Evolutionary conservation across 2,113 vertebrate species (phyloP).

Genomic region (Aegypius monachus): DNA sequence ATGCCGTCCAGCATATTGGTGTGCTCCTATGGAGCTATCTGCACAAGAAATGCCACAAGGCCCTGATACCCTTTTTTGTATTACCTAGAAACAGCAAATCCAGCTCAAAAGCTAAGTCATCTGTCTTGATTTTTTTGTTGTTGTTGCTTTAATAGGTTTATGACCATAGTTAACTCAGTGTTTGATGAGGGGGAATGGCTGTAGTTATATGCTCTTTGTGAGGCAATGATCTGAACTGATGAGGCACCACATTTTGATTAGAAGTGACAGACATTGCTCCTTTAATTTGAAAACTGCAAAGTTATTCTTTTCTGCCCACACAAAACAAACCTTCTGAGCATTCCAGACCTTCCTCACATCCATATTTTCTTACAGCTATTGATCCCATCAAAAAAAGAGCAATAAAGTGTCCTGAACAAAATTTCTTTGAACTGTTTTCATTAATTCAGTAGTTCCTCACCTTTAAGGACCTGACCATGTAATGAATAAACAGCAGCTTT

Average conservation of each 20-base stretch:
- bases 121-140: conserved; percentile 7
- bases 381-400: not conserved
- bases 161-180: conserved; percentile 17
- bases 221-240: conserved; percentile 1
- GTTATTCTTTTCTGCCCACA: not conserved
- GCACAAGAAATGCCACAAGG: not conserved
- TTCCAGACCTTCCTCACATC: not conserved
- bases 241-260: not conserved
- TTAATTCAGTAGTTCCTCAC: conserved; percentile 17
- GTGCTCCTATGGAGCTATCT: not conserved
- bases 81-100: conserved; percentile 4
- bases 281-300: not conserved
- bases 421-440: not conserved
- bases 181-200: not conserved
- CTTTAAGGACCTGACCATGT: not conserved
- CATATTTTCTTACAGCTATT: not conserved
- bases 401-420: not conserved
- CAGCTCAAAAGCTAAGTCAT: conserved; percentile 5
- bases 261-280: not conserved
- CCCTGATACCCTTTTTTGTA: not conserved
- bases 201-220: not conserved
- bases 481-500: conserved; percentile 8
- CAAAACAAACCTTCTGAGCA: not conserved
- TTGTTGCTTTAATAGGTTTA: conserved; percentile 3
- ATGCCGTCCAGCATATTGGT: not conserved